Conservation (phyloP, 2,888 invertebrate genomes). For the Drosophila stalkeri region DNA sequence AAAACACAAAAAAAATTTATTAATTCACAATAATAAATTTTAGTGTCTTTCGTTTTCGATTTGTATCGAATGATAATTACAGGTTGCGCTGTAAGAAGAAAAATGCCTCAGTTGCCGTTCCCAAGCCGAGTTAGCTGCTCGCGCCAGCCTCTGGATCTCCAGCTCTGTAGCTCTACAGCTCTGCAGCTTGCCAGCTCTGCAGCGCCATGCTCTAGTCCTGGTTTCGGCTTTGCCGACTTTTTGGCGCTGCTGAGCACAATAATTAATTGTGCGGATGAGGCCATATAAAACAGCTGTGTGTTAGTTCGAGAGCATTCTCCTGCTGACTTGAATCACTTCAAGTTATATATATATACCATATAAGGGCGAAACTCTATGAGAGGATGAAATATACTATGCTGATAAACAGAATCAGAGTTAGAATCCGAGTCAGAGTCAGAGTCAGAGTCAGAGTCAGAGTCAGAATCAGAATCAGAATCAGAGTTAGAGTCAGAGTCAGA, state of each 20-base stretch:
- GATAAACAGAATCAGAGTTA: not conserved
- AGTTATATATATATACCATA: not conserved
- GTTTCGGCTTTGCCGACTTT: slow-evolving; percentile 56
- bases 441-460: not conserved
- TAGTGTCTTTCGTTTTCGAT: slow-evolving; percentile 85
- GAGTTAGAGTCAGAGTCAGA: not conserved
- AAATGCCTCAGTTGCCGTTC: slow-evolving; percentile 62
- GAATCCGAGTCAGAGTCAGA: not conserved
- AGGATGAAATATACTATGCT: not conserved
- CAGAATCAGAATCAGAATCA: not conserved
- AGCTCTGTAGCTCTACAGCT: slow-evolving; percentile 6
- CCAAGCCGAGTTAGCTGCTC: slow-evolving; percentile 28
- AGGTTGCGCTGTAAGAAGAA: slow-evolving; percentile 81
- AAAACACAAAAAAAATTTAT: slow-evolving; percentile 80
- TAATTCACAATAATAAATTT: slow-evolving; percentile 85
- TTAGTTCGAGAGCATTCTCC: not conserved
- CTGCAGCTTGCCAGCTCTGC: not conserved
- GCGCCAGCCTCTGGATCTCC: slow-evolving; percentile 10
- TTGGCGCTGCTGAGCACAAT: slow-evolving; percentile 51
- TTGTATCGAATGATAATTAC: slow-evolving; percentile 85
- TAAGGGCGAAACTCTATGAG: not conserved
- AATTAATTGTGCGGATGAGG: slow-evolving; percentile 78
- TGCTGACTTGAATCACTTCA: slow-evolving; percentile 9
- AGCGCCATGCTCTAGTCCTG: slow-evolving; percentile 25
- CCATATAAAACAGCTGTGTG: slow-evolving; percentile 32